Conservation (phyloP, 2,113 vertebrate genomes). For the Heteronetta atricapilla region DNA sequence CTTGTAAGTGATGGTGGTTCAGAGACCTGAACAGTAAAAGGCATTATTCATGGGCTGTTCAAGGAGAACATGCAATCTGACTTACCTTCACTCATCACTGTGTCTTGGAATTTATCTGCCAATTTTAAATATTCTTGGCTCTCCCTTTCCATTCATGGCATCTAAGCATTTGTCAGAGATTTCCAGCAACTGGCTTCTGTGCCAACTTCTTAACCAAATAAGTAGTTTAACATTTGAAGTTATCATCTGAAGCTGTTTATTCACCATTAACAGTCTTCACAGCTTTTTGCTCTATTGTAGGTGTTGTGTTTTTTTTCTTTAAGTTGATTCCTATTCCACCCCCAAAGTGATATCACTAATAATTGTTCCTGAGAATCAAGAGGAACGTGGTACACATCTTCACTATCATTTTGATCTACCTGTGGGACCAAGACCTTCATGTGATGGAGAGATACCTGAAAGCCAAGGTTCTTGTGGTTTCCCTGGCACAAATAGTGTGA, state of each 20-base stretch:
- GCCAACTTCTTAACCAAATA: not conserved
- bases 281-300: not conserved
- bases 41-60: not conserved
- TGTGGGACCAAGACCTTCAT: not conserved
- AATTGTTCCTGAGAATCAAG: not conserved
- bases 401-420: not conserved
- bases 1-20: not conserved
- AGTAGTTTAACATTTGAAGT: not conserved
- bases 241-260: not conserved
- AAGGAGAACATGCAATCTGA: not conserved
- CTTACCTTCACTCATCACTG: not conserved
- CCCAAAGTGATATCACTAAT: not conserved
- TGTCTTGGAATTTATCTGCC: not conserved
- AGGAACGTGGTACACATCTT: not conserved
- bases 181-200: not conserved
- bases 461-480: not conserved
- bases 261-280: not conserved
- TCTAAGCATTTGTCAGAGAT: not conserved
- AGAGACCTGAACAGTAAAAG: not conserved
- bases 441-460: not conserved
- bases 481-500: not conserved
- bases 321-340: not conserved
- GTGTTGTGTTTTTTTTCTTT: not conserved
- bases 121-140: not conserved
- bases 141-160: not conserved